These are phyloP conservation scores for Tenthredo notha DNA, from an alignment of 2,888 invertebrate species.

Conservation along the genomic window DNA sequence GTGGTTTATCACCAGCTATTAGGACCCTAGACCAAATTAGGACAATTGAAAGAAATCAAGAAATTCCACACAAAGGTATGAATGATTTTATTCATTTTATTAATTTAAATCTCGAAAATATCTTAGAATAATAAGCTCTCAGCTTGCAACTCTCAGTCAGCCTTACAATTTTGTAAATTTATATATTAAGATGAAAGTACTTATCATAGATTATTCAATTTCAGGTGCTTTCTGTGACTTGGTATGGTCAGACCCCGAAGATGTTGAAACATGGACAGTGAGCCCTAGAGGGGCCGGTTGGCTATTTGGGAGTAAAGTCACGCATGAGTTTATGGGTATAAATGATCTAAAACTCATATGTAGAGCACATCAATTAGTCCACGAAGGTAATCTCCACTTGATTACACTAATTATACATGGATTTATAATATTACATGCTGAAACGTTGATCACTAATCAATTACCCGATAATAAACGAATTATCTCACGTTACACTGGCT, in stretches of 20 bases:
- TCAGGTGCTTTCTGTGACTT: conserved; percentile 96
- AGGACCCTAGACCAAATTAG: conserved; percentile 98
- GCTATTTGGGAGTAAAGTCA: conserved; percentile 97
- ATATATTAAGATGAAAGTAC: not conserved
- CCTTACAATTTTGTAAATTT: not conserved
- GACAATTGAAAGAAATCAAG: conserved; percentile 96
- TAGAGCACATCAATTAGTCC: conserved; percentile 98
- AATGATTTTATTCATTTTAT: not conserved
- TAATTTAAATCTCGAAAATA: not conserved
- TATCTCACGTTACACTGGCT: not conserved
- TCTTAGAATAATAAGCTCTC: not conserved
- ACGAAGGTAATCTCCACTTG: conserved; percentile 88
- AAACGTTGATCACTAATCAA: not conserved
- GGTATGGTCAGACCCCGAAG: conserved; percentile 99
- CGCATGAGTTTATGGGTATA: conserved; percentile 95
- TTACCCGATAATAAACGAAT: not conserved
- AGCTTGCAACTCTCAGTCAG: too few species aligned
- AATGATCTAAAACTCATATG: conserved; percentile 97
- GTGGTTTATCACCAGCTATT: conserved; percentile 98
- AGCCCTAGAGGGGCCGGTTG: conserved; percentile 99
- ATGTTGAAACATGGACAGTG: conserved; percentile 95
- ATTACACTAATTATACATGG: not conserved
- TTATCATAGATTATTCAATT: conserved; percentile 44
- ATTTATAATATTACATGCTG: not conserved
- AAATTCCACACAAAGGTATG: conserved; percentile 96